Base-by-base conservation (phyloP, 2,888 invertebrate species). In the Cloeon dipterum region DNA sequence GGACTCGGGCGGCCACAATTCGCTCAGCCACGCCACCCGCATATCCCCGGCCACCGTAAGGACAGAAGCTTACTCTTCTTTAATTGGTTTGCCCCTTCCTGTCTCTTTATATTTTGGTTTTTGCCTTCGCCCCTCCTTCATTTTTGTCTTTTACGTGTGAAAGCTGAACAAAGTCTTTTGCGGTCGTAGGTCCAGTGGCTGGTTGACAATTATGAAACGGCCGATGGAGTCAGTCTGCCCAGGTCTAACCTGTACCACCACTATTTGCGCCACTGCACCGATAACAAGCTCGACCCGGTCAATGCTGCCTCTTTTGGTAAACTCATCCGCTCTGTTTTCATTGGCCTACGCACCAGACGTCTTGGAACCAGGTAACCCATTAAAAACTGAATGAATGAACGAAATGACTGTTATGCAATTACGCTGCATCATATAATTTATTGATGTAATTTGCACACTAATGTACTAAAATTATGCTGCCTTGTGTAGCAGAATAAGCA, bases 271-370 rank as follows among this genome's bases (percentile, higher is more conserved):
- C 96, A 99, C 59, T 99, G 96, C 58, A 67, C 71, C 32, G 73
- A 82, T 51, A 76, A 88, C 55, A 89, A 88, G 54, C 65, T 98
- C 45, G 96, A 96, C 56, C 94, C 98, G 0, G 94, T 99, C 43
- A 99, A 99, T 63, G 94, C 96, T 26, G 98, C 98, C 7, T 94
- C 93, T 23, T 99, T 99, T 64, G 98, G 98, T 42, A 98, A 99
- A 61, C 68, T 98, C 29, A 98, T 98, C 52, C 74, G 98, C 41
- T 93, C 94, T 3, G 96, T 98, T 42, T 98, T 99, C 64, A 68
- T 93, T 46, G 96, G 96, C 14, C 66, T 98, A 49, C 67, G 93
- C 43, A 98, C 98, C 13, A 63, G 91, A 46, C 70, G 98, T 38
- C 67, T 98, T 33, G 98, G 98, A 43, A 98, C 96, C 3, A 71